Conservation (phyloP, 2,797 vertebrate species). For the Lateolabrax maculatus region DNA sequence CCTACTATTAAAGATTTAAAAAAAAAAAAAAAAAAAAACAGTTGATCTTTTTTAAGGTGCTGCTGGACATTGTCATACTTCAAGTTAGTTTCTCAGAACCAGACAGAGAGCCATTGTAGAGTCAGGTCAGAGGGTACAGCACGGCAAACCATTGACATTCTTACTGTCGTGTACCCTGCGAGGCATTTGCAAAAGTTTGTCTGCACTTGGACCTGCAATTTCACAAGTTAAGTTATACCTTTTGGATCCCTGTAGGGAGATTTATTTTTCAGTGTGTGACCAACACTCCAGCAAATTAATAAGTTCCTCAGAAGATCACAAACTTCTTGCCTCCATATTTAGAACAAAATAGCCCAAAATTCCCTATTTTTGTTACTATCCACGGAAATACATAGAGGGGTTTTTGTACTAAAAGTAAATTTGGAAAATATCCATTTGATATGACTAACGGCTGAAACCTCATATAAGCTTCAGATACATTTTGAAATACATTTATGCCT, state of each 20-base stretch:
- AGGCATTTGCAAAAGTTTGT: conserved; percentile 42
- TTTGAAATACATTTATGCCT: neutral
- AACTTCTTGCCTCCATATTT: conserved; percentile 10
- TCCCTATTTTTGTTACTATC: neutral
- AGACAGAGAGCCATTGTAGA: conserved; percentile 28
- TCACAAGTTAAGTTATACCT: conserved; percentile 42
- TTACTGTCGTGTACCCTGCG: conserved; percentile 26
- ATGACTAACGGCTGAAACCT: neutral
- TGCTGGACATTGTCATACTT: conserved; percentile 11
- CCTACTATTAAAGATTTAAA: neutral
- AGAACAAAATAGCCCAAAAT: too few relatives aligned
- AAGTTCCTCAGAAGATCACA: conserved; percentile 29
- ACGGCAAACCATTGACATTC: conserved; percentile 50
- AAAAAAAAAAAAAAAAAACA: too few relatives aligned
- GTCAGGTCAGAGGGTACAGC: conserved; percentile 40
- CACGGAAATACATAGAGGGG: neutral
- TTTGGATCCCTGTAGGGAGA: conserved; percentile 42
- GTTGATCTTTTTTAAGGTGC: neutral
- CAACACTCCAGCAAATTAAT: conserved; percentile 29
- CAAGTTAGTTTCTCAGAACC: conserved; percentile 23
- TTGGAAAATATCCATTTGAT: neutral
- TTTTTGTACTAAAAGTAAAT: neutral
- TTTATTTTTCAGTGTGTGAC: conserved; percentile 26
- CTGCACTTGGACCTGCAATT: conserved; percentile 42
- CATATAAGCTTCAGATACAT: neutral